phyloP scores from a whole-genome alignment of 2,797 vertebrate genomes.

The Linurgus olivaceus region DNA sequence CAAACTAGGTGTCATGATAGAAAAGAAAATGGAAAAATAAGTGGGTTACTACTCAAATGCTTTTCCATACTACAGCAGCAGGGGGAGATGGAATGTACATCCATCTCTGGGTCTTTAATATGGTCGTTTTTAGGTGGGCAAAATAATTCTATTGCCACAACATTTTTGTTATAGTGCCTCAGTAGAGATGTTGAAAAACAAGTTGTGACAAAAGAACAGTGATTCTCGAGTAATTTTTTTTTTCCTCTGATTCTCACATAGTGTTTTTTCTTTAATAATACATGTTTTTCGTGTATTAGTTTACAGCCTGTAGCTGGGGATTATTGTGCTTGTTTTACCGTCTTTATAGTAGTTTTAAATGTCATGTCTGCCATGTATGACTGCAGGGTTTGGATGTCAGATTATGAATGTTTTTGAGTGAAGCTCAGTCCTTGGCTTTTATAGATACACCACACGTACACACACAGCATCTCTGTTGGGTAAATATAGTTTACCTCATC shows the following conservation, averaged over 20 bases:
- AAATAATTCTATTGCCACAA: background rate
- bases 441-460: accelerated
- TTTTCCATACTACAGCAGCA: constrained; percentile 4
- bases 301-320: background rate
- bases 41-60: background rate
- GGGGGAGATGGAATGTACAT: background rate
- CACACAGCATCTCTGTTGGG: background rate
- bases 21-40: background rate
- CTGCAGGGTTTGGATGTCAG: background rate
- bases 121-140: background rate
- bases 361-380: background rate
- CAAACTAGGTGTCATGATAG: background rate
- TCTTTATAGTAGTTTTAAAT: background rate
- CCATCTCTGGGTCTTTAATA: background rate
- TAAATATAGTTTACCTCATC: background rate
- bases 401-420: background rate
- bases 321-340: background rate
- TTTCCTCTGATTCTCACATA: background rate
- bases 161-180: background rate
- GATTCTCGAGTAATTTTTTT: background rate
- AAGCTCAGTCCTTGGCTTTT: background rate
- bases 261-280: background rate
- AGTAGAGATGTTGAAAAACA: background rate
- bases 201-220: background rate
- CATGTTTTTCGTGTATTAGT: background rate